phyloP scores from a whole-genome alignment of 2,113 vertebrate species.

The Rissa tridactyla region DNA sequence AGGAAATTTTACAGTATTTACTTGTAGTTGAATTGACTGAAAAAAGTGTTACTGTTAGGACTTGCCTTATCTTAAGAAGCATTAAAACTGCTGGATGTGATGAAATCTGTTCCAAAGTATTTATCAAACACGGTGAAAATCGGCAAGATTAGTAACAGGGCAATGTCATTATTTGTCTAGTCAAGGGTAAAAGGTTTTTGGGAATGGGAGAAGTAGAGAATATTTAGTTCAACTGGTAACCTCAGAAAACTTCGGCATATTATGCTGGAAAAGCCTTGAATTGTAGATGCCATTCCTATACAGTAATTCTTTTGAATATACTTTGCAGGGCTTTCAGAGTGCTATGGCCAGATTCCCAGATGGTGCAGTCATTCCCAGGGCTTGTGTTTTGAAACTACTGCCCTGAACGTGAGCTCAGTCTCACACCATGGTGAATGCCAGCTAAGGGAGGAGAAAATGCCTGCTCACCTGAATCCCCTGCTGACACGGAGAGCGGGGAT shows the following conservation, averaged over 20 bases:
- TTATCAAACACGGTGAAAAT: conserved; percentile 53
- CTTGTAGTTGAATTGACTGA: conserved; percentile 27
- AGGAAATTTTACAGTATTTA: conserved; percentile 10
- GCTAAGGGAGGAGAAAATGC: not conserved
- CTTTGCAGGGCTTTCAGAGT: not conserved
- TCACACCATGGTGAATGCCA: not conserved
- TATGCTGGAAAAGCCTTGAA: not conserved
- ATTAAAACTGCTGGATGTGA: conserved; percentile 38
- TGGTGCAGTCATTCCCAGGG: not conserved
- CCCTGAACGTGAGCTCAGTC: not conserved
- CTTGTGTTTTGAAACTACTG: not conserved
- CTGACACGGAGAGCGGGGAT: accelerated
- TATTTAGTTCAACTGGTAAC: not conserved
- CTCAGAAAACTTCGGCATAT: not conserved
- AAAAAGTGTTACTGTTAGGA: conserved; percentile 29
- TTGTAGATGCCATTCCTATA: not conserved
- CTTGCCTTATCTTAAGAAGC: conserved; percentile 6
- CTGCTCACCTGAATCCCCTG: not conserved
- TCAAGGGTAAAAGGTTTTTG: conserved; percentile 39
- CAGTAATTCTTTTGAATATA: not conserved
- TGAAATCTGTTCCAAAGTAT: conserved; percentile 37
- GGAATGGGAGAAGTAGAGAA: not conserved
- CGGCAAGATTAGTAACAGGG: not conserved
- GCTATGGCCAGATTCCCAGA: not conserved
- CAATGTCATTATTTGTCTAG: conserved; percentile 14